Evolutionary conservation across 92 coral and sea anemone genomes (phyloP).

Genomic region (Actinostola sp.): DNA sequence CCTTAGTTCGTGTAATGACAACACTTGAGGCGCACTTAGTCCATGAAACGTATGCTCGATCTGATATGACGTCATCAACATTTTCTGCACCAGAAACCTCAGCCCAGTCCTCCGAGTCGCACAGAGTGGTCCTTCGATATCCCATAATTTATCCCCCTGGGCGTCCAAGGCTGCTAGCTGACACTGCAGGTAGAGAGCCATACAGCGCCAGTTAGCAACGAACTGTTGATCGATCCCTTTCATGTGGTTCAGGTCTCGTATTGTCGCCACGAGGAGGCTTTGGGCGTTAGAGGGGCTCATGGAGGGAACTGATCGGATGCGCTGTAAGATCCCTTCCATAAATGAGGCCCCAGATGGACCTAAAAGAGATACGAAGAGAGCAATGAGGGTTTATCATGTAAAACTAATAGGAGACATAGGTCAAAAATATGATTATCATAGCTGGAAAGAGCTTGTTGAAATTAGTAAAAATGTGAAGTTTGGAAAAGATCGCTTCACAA

Average conservation of each 20-base stretch:
- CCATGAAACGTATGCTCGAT: conserved; percentile 82
- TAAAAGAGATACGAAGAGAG: not conserved
- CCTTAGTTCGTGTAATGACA: conserved; percentile 76
- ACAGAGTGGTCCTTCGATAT: conserved; percentile 80
- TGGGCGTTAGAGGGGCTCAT: conserved; percentile 56
- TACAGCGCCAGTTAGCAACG: conserved; percentile 76
- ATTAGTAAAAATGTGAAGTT: too few species aligned
- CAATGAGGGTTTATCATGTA: too few species aligned
- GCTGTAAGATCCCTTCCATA: conserved; percentile 65
- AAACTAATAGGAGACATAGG: too few species aligned
- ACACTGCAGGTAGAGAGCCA: conserved; percentile 78
- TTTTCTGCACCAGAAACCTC: conserved; percentile 67
- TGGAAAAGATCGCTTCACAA: too few species aligned
- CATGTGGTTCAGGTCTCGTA: conserved; percentile 80
- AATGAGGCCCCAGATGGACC: conserved; percentile 44
- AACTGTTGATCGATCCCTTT: conserved; percentile 68
- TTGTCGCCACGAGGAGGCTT: conserved; percentile 64
- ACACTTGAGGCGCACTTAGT: conserved; percentile 75
- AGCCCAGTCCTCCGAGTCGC: conserved; percentile 77
- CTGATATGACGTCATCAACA: conserved; percentile 79
- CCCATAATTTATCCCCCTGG: conserved; percentile 83
- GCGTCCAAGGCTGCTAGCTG: conserved; percentile 80
- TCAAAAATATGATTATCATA: too few species aligned
- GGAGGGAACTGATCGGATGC: conserved; percentile 47
- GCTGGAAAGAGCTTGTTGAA: too few species aligned